Conservation (phyloP, 2,888 invertebrate species). For the Calameuta filiformis region DNA sequence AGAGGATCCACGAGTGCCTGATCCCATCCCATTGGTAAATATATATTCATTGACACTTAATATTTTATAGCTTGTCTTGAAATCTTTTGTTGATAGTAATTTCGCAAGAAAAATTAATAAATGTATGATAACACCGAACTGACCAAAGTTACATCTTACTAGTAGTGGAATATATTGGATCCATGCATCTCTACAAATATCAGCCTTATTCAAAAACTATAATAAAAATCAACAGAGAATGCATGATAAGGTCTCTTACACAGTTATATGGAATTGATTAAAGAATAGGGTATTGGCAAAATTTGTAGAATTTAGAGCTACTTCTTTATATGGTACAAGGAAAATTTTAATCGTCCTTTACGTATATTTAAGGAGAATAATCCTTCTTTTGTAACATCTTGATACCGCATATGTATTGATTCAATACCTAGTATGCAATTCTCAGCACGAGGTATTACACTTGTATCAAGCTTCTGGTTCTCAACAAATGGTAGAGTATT, state of each 20-base stretch:
- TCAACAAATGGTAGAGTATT: neutral
- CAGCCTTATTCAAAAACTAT: neutral
- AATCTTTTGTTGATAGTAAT: neutral
- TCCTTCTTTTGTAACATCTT: neutral
- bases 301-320: neutral
- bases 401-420: neutral
- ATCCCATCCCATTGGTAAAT: conserved; percentile 60
- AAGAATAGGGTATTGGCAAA: neutral
- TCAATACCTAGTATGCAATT: neutral
- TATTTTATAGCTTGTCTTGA: neutral
- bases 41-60: neutral
- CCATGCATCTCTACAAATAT: neutral
- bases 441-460: neutral
- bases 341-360: neutral
- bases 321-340: neutral
- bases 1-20: conserved; percentile 60
- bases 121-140: neutral
- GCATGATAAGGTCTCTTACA: neutral
- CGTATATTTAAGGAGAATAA: neutral
- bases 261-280: neutral
- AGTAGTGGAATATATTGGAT: neutral
- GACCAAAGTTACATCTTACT: neutral
- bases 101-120: neutral
- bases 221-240: neutral
- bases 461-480: neutral